Base-by-base conservation (phyloP, 2,888 invertebrate species). In the Leucophora obtusa region DNA sequence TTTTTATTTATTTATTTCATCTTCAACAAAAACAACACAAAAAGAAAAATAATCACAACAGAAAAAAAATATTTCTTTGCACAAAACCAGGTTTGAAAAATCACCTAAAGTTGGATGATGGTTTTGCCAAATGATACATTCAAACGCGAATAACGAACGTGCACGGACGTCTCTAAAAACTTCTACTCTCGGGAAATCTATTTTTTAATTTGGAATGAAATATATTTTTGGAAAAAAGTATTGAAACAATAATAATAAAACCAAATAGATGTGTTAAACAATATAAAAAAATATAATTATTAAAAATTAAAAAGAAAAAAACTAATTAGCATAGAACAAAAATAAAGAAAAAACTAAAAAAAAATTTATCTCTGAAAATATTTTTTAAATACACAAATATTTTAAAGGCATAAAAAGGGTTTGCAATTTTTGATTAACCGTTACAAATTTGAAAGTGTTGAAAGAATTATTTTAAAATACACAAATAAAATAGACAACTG, bases 101-200 rank as follows among this genome's bases (percentile, higher is more conserved):
- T 77, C 81, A 77, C 81, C 88, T 89, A 89, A 89, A 89, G 90
- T 87, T 89, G 87, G 89, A 86, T 86, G 87, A 87, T 87, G 86
- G 86, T 85, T 86, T 88, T 88, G 87, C 86, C 87, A 87, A 87
- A 87, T 86, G 89, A 88, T 89, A 87, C 90, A 90, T 90, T 90
- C 89, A 88, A 89, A 89, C 89, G 89, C 89, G 89, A 89, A 88
- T 90, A 89, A 87, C 90, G 90, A 87, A 88, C 87, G 89, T 87
- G 90, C 87, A 87, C 89, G 90, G 90, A 90, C 90, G 90, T 82
- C 74, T 82, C 56, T 38, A 54, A 24, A 35, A 15, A 47, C 65
- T 56, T 54, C 66, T 47, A 60, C 59, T 56, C 54, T 53, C 65
- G 65, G 76, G 51, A 82, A 71, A 72, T 51, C 24, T 51, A 51